Percentiles rank a stretch among this genome's conserved stretches.
phyloP scores from a whole-genome alignment of 2,888 invertebrate genomes.

The Leptinotarsa haldemani region DNA sequence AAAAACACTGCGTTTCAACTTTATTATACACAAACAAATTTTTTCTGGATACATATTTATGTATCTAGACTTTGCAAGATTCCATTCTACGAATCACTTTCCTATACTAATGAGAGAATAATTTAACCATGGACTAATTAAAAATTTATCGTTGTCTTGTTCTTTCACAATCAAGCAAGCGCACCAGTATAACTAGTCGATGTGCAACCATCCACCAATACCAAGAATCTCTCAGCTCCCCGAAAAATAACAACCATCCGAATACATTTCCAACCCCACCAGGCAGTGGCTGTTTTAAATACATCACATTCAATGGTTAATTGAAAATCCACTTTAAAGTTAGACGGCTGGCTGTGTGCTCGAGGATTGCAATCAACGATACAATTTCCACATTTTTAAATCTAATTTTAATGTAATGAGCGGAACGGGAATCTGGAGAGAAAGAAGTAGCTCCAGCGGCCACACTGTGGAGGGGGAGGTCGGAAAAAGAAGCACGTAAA shows the following conservation, averaged over 20 bases:
- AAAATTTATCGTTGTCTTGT: background rate
- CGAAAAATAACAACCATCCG: conserved; percentile 13
- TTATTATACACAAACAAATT: no score
- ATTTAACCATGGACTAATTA: no score
- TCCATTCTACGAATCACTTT: no score
- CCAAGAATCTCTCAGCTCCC: background rate
- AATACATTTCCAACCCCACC: conserved; percentile 22
- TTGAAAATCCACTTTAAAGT: conserved; percentile 67
- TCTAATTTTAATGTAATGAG: conserved; percentile 67
- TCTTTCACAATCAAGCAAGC: background rate
- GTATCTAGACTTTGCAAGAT: no score
- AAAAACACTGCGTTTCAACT: no score
- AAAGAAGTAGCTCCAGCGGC: conserved; percentile 51
- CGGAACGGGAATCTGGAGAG: conserved; percentile 46
- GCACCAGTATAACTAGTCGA: background rate
- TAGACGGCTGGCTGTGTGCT: conserved; percentile 46
- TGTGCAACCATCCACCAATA: no score
- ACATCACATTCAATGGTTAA: conserved; percentile 65
- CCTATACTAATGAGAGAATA: no score
- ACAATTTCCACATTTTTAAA: conserved; percentile 68
- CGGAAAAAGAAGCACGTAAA: conserved; percentile 64
- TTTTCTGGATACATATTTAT: no score
- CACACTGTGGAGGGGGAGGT: conserved; percentile 31
- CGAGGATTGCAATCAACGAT: conserved; percentile 66
- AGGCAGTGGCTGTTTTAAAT: conserved; percentile 56